Evolutionary conservation across 2,113 vertebrate genomes (phyloP), one percentile per base, ranked within the genome.

Genomic region (Periophthalmodon schlosseri): DNA sequence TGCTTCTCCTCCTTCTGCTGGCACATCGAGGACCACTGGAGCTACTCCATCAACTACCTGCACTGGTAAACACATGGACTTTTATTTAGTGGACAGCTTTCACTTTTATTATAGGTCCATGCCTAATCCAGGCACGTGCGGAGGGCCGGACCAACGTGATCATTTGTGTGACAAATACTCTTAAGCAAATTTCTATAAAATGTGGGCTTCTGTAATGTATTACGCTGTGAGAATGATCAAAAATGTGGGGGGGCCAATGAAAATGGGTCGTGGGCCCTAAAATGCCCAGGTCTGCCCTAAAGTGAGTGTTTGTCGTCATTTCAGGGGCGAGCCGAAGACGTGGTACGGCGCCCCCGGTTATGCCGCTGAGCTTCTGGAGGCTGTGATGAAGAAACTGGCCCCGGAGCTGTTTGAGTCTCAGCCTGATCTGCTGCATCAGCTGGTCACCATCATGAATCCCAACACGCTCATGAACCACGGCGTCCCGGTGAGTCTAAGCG

Each of bases 11-110:
- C 98, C 34, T 99, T 99, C 90, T 99, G 98, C 74, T 99, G 98
- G 98, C 98, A 99, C 68, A 99, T 99, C 70, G 98, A 99, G 82
- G 98, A 99, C 90, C 98, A 99, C 71, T 99, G 98, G 98, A 99
- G 98, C 92, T 99, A 99, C 84, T 99, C 98, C 0, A 96, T 99
- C 77, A 99, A 99, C 88, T 99, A 99, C 81, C 91, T 99, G 80
- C 98, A 99, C 80, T 99, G 98, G 97, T 99, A 91, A 12, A 28
- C 52, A 28, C 57, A 28, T 4, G 12, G 9, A 7, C 5, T 6
- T 18, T 52, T 52, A 18, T 52, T 6, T 18, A 6, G 1, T 52
- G 3, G 15, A 52, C 50, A 7, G 18, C 5, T 52, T 49, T 49
- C 3, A 16, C 13, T 16, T 49, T 49, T 49, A 49, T 49, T 12